These are phyloP conservation scores for Polyploca ridens DNA, from an alignment of 2,888 invertebrate species.

Conservation along the genomic window DNA sequence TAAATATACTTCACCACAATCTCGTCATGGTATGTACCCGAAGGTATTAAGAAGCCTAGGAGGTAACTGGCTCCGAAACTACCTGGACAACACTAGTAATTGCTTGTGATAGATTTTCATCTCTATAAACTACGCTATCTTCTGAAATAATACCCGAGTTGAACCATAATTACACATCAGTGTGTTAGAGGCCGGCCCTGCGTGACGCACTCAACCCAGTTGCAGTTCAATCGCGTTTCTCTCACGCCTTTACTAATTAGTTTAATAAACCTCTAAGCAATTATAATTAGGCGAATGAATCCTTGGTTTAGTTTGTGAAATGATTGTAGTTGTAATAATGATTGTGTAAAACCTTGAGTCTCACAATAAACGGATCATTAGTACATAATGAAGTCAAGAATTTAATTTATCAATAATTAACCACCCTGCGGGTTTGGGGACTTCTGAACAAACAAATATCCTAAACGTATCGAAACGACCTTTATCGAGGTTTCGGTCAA, in stretches of 20 bases:
- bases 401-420: conserved; percentile 5
- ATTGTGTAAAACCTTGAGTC: too few species aligned
- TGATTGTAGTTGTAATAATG: too few species aligned
- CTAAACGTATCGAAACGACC: conserved; percentile 6
- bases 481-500: conserved; percentile 9
- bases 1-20: too few species aligned
- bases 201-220: neutral
- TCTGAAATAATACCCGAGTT: too few species aligned
- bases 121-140: too few species aligned
- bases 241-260: neutral
- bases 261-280: neutral
- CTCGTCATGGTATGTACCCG: too few species aligned
- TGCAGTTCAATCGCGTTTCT: neutral
- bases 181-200: neutral
- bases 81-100: too few species aligned
- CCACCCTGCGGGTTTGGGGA: conserved; percentile 3
- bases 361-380: neutral
- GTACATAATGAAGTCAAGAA: conserved; percentile 1
- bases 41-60: too few species aligned
- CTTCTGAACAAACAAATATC: conserved; percentile 21
- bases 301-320: neutral
- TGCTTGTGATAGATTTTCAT: too few species aligned
- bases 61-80: too few species aligned
- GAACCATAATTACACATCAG: too few species aligned
- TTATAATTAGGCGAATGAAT: neutral